Base-by-base conservation (phyloP, 2,113 vertebrate species). In the Zonotrichia leucophrys region DNA sequence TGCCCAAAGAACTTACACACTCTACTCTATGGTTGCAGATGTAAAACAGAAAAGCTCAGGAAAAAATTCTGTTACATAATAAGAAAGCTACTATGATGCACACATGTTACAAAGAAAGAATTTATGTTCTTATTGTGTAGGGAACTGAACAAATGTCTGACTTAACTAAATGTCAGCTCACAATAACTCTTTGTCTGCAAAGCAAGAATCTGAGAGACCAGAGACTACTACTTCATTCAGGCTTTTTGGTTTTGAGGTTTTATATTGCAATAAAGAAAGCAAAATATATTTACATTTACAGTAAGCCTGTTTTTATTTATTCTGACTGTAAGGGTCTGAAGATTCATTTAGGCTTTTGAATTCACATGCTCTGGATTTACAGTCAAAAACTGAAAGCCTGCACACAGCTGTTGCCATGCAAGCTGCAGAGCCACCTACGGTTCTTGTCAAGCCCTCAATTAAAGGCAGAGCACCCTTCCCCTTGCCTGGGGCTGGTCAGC, bases 151-250 rank as follows among this genome's bases (percentile, higher is more conserved):
- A 93, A 95, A 92, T 46, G 89, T 95, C 94, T 66, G 84, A 88
- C 52, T 94, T 88, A 60, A 91, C 83, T 93, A 97, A 97, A 97
- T 95, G 96, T 92, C 97, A 97, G 41, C 31, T 94, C 89, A 97
- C 95, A 97, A 83, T 94, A 89, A 92, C 66, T 84, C 95, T 94
- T 96, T 97, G 96, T 97, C 81, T 94, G 73, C 89, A 59, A 75
- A 92, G 78, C 88, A 95, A 87, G 87, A 93, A 75, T 68, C 16
- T 93, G 70, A 78, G 79, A 83, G 52, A 87, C 58, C 41, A 83
- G 73, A 89, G 52, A 60, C 87, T 95, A 96, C 93, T 67, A 80
- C 9, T 94, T 92, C 93, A 95, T 96, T 97, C 92, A 95, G 90
- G 59, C 87, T 90, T 91, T 79, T 60, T 55, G 70, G 0, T 53